phyloP scores from a whole-genome alignment of 2,113 vertebrate genomes.

The Pangasianodon hypophthalmus region DNA sequence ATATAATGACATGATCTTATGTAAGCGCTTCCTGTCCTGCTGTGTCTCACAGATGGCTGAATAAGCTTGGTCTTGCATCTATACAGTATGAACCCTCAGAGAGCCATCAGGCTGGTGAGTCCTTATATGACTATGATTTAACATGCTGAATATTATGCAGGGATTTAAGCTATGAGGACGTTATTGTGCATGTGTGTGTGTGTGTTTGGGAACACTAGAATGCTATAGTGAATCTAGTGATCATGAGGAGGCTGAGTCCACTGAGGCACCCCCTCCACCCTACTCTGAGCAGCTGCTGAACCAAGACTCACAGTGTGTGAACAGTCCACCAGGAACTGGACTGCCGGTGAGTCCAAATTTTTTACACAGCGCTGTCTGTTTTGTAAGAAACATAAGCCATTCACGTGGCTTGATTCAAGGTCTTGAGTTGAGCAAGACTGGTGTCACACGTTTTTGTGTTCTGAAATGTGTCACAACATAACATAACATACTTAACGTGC shows the following conservation, averaged over 20 bases:
- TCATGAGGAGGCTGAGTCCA: constrained; percentile 86
- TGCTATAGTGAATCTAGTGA: constrained; percentile 95
- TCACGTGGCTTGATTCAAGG: not conserved
- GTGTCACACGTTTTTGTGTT: not conserved
- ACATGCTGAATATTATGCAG: not conserved
- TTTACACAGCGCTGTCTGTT: not conserved
- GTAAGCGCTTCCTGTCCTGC: not conserved
- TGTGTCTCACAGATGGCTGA: constrained; percentile 84
- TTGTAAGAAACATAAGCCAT: no score
- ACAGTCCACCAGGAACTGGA: constrained; percentile 58
- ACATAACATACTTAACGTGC: not conserved
- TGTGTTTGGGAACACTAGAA: constrained; percentile 69
- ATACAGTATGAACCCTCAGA: constrained; percentile 74
- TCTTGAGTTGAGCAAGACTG: no score
- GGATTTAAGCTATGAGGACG: not conserved
- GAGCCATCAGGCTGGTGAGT: constrained; percentile 64
- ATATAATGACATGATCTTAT: not conserved
- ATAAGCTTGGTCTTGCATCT: constrained; percentile 88
- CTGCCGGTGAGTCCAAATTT: constrained; percentile 60
- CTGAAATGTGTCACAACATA: not conserved
- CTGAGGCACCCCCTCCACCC: constrained; percentile 79
- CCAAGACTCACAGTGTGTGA: constrained; percentile 62
- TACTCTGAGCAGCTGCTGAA: constrained; percentile 70
- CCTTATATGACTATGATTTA: not conserved
- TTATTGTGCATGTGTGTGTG: constrained; percentile 17